Evolutionary conservation across 2,797 vertebrate species (phyloP), one percentile per base, ranked within the genome.

Genomic region (Enteromius paludinosus): DNA sequence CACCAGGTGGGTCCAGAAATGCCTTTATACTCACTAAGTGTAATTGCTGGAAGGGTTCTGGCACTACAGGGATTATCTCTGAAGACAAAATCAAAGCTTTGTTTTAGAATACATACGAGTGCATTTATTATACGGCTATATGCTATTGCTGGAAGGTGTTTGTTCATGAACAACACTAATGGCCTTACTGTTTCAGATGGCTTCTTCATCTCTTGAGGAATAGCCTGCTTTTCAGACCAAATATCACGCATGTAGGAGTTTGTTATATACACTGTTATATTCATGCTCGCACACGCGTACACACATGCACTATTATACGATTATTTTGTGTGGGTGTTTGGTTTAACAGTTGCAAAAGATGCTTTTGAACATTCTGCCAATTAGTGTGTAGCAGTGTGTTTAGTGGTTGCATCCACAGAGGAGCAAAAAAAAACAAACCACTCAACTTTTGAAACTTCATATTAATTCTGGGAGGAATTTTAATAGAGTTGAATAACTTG

Each of bases 341-440:
- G 47, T 68, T 68, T 35, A 82, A 33, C 81, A 69, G 62, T 76
- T 68, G 72, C 49, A 82, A 49, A 59, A 82, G 12, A 68, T 56
- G 64, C 81, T 74, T 69, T 82, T 82, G 38, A 82, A 69, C 49
- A 82, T 82, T 65, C 68, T 59, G 38, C 81, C 73, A 82, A 68
- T 77, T 77, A 82, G 25, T 69, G 62, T 77, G 52, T 76, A 45
- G 49, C 49, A 33, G 23, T 52, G 30, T 71, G 33, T 82, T 82
- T 76, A 68, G 49, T 69, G 23, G 33, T 69, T 76, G 35, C 49
- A 76, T 69, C 62, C 72, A 30, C 49, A 54, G 61, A 82, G 47
- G 15, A 1, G n/a, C n/a, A 54, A 54, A 79, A 23, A 45, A 23
- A n/a, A 25, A 65, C 15, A 7, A 10, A 20, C 23, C 20, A 38